These are phyloP conservation scores for Prochilodus magdalenae DNA, from an alignment of 2,113 vertebrate species.

Conservation along the genomic window DNA sequence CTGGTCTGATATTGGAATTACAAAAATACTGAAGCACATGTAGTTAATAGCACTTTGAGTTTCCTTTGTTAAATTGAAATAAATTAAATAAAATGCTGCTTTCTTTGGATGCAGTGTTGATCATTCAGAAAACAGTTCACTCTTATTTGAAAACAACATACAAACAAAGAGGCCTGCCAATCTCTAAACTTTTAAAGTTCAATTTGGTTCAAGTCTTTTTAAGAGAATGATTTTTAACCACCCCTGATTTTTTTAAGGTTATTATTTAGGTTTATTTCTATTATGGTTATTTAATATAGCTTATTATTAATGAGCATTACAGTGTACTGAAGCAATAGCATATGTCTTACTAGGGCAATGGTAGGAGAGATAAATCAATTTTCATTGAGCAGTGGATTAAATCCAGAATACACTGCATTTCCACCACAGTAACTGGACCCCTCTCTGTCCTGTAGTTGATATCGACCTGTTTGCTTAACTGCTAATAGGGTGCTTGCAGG, in stretches of 20 bases:
- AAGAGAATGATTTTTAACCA: too few relatives aligned
- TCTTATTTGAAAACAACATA: too few relatives aligned
- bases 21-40: too few relatives aligned
- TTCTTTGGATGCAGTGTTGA: too few relatives aligned
- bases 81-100: too few relatives aligned
- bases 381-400: background rate
- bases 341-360: background rate
- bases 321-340: background rate
- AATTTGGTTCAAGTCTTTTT: too few relatives aligned
- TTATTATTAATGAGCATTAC: background rate
- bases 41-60: too few relatives aligned
- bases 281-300: background rate
- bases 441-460: background rate
- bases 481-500: slow-evolving; percentile 6
- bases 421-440: slow-evolving; percentile 1
- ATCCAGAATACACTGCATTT: slow-evolving; percentile 7
- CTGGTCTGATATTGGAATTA: too few relatives aligned
- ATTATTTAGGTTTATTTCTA: background rate
- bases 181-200: too few relatives aligned
- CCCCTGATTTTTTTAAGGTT: background rate
- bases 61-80: too few relatives aligned
- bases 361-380: background rate
- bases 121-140: too few relatives aligned
- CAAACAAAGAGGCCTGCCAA: too few relatives aligned
- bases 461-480: slow-evolving; percentile 16